phyloP scores from a whole-genome alignment of 2,113 vertebrate species.

The Dipodomys merriami region DNA sequence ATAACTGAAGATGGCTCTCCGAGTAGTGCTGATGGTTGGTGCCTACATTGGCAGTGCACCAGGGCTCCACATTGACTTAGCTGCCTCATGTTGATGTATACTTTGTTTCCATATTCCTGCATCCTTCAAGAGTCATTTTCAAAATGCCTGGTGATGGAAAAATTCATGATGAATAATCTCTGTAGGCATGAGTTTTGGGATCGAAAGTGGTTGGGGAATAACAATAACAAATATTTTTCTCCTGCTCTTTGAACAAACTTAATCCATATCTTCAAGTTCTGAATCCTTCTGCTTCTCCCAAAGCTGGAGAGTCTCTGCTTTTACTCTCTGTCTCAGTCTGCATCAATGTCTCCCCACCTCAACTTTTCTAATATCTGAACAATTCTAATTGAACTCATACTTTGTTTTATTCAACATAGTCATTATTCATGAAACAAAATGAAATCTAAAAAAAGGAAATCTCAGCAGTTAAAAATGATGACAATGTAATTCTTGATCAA shows the following conservation, averaged over 20 bases:
- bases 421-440: conserved; percentile 7
- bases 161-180: neutral
- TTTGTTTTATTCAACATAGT: neutral
- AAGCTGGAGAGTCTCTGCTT: neutral
- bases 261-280: neutral
- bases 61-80: neutral
- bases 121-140: neutral
- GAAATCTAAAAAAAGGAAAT: conserved; percentile 42
- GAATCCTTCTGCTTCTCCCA: neutral
- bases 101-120: neutral
- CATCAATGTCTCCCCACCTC: neutral
- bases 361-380: neutral
- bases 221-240: conserved; percentile 34
- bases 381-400: conserved; percentile 6
- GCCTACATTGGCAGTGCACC: neutral
- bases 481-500: neutral
- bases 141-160: neutral
- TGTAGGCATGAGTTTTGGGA: neutral
- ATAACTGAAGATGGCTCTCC: neutral
- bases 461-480: neutral
- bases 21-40: neutral
- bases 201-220: accelerated
- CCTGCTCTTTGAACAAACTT: conserved; percentile 1
- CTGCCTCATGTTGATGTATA: neutral
- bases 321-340: neutral